Percentiles rank a stretch among this genome's conserved stretches.
phyloP scores from a whole-genome alignment of 2,113 vertebrate genomes.

The Eublepharis macularius region DNA sequence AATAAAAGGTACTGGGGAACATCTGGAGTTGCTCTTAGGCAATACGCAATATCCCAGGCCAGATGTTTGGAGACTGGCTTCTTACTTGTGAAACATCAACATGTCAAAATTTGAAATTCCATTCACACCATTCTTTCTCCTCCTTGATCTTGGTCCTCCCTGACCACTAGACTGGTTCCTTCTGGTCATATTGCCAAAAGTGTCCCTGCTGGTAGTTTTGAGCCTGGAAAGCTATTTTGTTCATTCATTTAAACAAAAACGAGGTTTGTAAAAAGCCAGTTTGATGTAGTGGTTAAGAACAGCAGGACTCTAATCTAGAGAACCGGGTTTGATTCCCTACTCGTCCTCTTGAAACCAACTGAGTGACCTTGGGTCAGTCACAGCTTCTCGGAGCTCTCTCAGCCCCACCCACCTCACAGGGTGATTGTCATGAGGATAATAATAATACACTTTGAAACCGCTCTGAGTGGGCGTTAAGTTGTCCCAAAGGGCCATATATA shows the following conservation, averaged over 20 bases:
- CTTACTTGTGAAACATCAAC: constrained; percentile 54
- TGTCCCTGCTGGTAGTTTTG: accelerated
- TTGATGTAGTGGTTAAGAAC: too few relatives aligned
- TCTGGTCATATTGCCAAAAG: background rate
- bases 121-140: background rate
- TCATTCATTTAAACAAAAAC: background rate
- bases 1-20: constrained; percentile 55
- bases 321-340: too few relatives aligned
- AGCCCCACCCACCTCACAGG: too few relatives aligned
- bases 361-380: too few relatives aligned
- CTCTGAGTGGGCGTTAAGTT: too few relatives aligned
- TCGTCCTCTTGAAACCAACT: too few relatives aligned
- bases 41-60: constrained; percentile 46
- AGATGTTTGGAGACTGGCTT: constrained; percentile 65
- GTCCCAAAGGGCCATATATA: too few relatives aligned
- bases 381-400: too few relatives aligned
- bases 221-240: background rate
- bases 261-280: too few relatives aligned
- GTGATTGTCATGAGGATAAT: too few relatives aligned
- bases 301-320: too few relatives aligned
- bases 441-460: too few relatives aligned
- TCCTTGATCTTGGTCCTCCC: background rate
- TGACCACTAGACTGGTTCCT: background rate
- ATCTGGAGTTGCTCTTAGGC: constrained; percentile 70
- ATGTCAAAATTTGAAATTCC: constrained; percentile 44